phyloP scores from a whole-genome alignment of 2,888 invertebrate genomes.

The Pristionchus maxplancki region DNA sequence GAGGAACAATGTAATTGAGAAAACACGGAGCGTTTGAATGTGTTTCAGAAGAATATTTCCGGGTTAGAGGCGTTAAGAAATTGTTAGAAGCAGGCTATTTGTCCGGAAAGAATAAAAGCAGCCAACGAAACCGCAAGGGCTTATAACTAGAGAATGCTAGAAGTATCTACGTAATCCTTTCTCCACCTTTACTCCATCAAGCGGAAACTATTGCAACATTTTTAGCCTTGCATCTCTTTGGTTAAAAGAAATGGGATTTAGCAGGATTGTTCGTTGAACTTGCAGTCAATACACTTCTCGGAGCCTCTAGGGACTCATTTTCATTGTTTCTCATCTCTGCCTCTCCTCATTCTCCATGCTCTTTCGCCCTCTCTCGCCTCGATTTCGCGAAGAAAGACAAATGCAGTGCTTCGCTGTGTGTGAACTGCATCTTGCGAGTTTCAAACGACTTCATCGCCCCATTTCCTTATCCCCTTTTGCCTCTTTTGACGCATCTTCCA shows the following conservation, averaged over 20 bases:
- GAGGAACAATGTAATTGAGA: neutral
- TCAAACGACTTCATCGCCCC: neutral
- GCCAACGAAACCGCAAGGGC: no score
- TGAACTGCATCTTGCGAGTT: neutral
- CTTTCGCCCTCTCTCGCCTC: neutral
- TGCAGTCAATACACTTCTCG: neutral
- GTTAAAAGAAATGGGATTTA: neutral
- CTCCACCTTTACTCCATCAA: neutral
- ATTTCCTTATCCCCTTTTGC: neutral
- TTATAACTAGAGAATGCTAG: no score
- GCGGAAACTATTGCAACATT: neutral
- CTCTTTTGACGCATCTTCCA: neutral
- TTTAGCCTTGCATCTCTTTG: neutral
- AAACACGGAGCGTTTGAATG: neutral
- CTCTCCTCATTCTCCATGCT: neutral
- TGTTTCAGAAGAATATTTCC: neutral
- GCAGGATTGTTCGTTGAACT: conserved; percentile 20
- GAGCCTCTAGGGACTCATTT: neutral
- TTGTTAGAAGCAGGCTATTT: neutral
- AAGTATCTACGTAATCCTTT: no score
- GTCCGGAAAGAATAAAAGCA: no score
- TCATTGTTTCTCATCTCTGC: neutral
- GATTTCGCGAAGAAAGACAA: neutral
- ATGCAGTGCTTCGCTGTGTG: neutral
- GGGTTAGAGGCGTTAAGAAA: neutral